Conservation (phyloP, 2,797 vertebrate genomes). For the Ambastaia sidthimunki region DNA sequence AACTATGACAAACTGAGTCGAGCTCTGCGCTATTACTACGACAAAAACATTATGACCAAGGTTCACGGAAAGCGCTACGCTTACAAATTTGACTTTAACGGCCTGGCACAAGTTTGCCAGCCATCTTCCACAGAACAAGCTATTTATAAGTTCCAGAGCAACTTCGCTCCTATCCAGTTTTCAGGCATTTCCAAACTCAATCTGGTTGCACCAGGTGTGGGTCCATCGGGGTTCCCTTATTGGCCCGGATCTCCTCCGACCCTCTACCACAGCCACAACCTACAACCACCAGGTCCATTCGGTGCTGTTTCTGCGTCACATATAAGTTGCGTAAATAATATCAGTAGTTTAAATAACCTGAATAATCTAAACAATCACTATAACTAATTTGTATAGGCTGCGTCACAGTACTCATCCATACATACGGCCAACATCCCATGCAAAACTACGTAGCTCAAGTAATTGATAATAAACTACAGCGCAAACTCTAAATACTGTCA, state of each 20-base stretch:
- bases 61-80: slow-evolving; percentile 97
- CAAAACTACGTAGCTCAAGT: neutral
- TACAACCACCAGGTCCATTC: slow-evolving; percentile 87
- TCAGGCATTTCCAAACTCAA: slow-evolving; percentile 96
- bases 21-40: slow-evolving; percentile 96
- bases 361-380: slow-evolving; percentile 89
- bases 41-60: slow-evolving; percentile 99
- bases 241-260: slow-evolving; percentile 89
- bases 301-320: slow-evolving; percentile 80
- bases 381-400: slow-evolving; percentile 77
- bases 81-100: slow-evolving; percentile 98
- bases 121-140: slow-evolving; percentile 83
- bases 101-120: slow-evolving; percentile 94
- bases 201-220: slow-evolving; percentile 88
- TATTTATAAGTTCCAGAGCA: slow-evolving; percentile 94
- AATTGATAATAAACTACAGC: neutral
- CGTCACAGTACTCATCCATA: neutral
- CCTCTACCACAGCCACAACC: slow-evolving; percentile 87
- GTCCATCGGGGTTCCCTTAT: slow-evolving; percentile 92
- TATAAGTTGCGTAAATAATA: slow-evolving; percentile 83
- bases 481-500: neutral
- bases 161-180: slow-evolving; percentile 92
- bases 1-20: slow-evolving; percentile 99
- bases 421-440: neutral
- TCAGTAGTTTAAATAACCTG: slow-evolving; percentile 80